Base-by-base conservation (phyloP, 2,797 vertebrate species). In the Erethizon dorsatum region DNA sequence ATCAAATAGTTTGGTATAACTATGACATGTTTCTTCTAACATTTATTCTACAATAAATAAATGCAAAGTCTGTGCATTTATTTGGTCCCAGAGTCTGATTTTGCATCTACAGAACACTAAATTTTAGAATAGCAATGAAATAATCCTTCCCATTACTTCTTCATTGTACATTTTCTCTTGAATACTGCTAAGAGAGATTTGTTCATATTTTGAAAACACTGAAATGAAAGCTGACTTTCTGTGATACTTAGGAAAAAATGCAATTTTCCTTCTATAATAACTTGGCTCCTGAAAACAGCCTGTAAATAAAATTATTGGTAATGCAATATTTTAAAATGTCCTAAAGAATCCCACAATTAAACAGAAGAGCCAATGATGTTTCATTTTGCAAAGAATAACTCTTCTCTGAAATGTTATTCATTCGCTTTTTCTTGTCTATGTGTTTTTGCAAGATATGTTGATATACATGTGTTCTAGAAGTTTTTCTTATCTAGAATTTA, bases 61-160 rank as follows among this genome's bases (percentile, higher is more conserved):
- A 97, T 18, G 22, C 77, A 97, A 6, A 2, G 0, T 80, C 10
- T 91, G 82, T 90, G 92, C 97, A 92, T 96, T 6, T 95, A 96
- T 94, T 97, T 96, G 45, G n/a, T 91, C 26, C 37, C 33, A 67
- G 71, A 95, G 26, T 71, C 17, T 18, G 6, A 90, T 63, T 96
- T 85, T 91, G 17, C 10, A 54, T 92, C 95, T 94, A 57, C 10
- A 87, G 82, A 95, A 97, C 90, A 50, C 9, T 94, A 95, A 96
- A 37, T 78, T 94, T 57, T 63, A 80, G 37, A 91, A 92, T 20
- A 54, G 6, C 5, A 50, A 6, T 90, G 47, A 84, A 63, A 96
- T 2, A 96, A 95, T 86, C 37, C 41, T 97, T 41, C 6, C 22
- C 56, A 59, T n/a, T 54, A 84, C 5, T 80, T 97, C 95, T 79